Base-by-base conservation (phyloP, 2,797 vertebrate genomes). In the Muscicapa striata region DNA sequence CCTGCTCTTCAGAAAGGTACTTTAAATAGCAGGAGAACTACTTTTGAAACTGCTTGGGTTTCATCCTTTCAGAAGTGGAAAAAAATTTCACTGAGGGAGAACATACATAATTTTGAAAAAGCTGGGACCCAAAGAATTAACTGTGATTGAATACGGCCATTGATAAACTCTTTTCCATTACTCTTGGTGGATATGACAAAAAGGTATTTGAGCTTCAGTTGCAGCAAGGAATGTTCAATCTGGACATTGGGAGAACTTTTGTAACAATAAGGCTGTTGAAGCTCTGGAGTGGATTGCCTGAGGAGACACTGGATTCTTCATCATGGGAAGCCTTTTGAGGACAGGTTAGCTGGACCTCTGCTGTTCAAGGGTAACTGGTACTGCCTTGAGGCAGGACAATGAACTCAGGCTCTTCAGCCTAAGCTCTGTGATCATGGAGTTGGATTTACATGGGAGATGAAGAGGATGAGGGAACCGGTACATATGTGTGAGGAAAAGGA, bases 11-110 rank as follows among this genome's bases (percentile, higher is more conserved):
- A 59, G 63, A 87, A 93, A 51, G 30, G 3, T 52, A 24, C 55
- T 83, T 89, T 84, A 84, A 87, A 81, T 87, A 89, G 59, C 62
- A 74, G 41, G 45, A 91, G 79, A 67, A 22, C 43, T 49, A 8
- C 87, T 94, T 94, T 79, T 41, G 36, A 95, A 91, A 73, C 72
- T 45, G 29, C 40, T 93, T 48, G 29, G 52, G 41, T 92, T 94
- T 78, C 68, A 55, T 89, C 66, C 49, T 59, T 87, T 90, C 59
- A 79, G 17, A 89, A 73, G 52, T 48, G 45, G 32, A 48, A 67
- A 80, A 64, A 57, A 84, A 40, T 54, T 69, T 54, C 15, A 13
- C 10, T 27, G 77, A 76, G 57, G 38, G 21, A 86, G 59, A 84
- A 17, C 49, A 26, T 55, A 81, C 4, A 7, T 66, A 20, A 30